Percentiles rank a stretch among this genome's conserved stretches.
phyloP scores from a whole-genome alignment of 37 sponge, comb jelly and placozoan genomes.

The Petrosia ficiformis region DNA sequence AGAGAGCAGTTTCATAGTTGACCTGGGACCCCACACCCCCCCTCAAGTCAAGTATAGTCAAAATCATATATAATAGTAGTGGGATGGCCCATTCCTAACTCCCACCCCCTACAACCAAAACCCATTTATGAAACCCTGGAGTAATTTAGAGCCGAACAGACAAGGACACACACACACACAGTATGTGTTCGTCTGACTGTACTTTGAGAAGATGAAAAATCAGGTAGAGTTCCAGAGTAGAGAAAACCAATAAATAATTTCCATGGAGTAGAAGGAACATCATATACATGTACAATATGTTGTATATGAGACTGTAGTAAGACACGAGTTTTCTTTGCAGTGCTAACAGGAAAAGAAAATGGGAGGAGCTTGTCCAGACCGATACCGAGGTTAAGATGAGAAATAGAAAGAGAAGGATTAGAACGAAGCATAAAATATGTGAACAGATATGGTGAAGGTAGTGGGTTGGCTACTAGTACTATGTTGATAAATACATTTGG shows the following conservation, averaged over 20 bases:
- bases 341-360: background rate
- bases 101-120: too few relatives aligned
- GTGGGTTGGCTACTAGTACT: too few relatives aligned
- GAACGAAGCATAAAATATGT: background rate
- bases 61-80: too few relatives aligned
- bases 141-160: too few relatives aligned
- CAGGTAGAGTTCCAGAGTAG: slow-evolving; percentile 5
- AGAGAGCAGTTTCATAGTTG: too few relatives aligned
- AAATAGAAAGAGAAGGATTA: slow-evolving; percentile 41
- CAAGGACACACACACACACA: too few relatives aligned
- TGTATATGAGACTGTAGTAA: slow-evolving; percentile 28
- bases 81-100: too few relatives aligned
- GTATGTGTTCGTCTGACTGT: too few relatives aligned
- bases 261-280: slow-evolving; percentile 12
- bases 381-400: slow-evolving; percentile 18
- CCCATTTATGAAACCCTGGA: too few relatives aligned
- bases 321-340: background rate
- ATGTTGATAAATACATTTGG: too few relatives aligned
- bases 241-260: slow-evolving; percentile 9
- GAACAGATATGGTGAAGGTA: background rate
- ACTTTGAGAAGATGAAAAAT: background rate
- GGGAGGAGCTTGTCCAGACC: slow-evolving; percentile 27
- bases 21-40: too few relatives aligned
- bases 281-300: slow-evolving; percentile 35
- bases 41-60: too few relatives aligned